Conservation (phyloP, 2,113 vertebrate genomes). For the Zonotrichia leucophrys region DNA sequence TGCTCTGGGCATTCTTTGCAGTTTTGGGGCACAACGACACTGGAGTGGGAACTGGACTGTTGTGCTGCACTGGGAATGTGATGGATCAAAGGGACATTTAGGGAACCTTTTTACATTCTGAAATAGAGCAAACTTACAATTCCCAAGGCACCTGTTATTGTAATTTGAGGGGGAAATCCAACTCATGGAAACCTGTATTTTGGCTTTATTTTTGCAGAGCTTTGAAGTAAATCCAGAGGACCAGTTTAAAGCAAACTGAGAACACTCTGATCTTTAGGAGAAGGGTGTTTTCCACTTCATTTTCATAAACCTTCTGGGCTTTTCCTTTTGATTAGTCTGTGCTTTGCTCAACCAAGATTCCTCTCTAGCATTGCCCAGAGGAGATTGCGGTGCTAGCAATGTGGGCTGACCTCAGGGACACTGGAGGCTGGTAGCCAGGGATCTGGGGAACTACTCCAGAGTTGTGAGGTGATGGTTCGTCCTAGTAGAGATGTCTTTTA, state of each 20-base stretch:
- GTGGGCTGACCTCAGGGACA: background rate
- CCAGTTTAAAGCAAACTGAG: background rate
- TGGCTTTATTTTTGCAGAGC: background rate
- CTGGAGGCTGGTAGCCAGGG: fast-evolving
- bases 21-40: fast-evolving
- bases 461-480: background rate
- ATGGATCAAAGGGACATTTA: fast-evolving
- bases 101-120: background rate
- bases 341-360: background rate
- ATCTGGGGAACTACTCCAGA: background rate
- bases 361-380: fast-evolving
- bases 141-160: background rate
- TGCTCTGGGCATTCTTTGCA: fast-evolving
- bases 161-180: background rate
- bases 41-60: background rate
- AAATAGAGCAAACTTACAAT: background rate
- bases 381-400: background rate
- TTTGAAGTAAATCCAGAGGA: background rate
- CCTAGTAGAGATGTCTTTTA: background rate
- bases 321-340: background rate
- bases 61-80: fast-evolving
- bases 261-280: background rate
- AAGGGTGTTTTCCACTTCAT: fast-evolving
- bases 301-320: background rate
- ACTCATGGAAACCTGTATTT: background rate